Percentiles rank a stretch among this genome's conserved stretches.
phyloP scores from a whole-genome alignment of 1,140 invertebrate genomes.

The Bombus superbus region DNA sequence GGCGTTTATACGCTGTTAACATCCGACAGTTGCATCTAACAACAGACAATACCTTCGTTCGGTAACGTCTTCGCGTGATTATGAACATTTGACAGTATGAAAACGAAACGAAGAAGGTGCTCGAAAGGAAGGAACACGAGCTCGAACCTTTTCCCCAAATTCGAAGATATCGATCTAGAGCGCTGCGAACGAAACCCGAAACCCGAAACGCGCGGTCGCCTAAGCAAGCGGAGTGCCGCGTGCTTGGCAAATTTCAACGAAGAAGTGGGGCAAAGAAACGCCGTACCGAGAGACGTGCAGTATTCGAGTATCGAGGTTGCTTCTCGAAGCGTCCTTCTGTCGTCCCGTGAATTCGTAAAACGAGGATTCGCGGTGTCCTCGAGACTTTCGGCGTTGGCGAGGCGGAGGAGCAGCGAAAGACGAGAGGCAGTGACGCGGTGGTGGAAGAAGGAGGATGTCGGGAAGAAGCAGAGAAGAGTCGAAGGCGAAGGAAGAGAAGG shows the following conservation, averaged over 20 bases:
- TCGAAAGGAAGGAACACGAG: too few species aligned
- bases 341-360: conserved; percentile 80
- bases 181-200: neutral
- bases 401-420: neutral
- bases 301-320: conserved; percentile 47
- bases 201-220: neutral
- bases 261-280: conserved; percentile 39
- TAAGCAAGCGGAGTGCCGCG: neutral
- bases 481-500: conserved; percentile 67
- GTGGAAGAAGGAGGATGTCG: conserved; percentile 40
- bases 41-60: too few species aligned
- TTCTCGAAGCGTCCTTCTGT: conserved; percentile 65
- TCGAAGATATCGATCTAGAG: neutral
- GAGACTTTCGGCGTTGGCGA: conserved; percentile 37
- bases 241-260: neutral
- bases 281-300: neutral
- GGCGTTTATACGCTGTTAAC: too few species aligned
- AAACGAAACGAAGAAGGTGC: too few species aligned
- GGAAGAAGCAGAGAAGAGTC: conserved; percentile 25
- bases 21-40: too few species aligned
- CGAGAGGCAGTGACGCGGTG: neutral
- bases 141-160: too few species aligned
- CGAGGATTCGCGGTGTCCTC: conserved; percentile 72
- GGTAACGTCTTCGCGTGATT: too few species aligned
- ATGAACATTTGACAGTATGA: too few species aligned